These are phyloP conservation scores for Sipunculus nudus DNA, from an alignment of 2,888 invertebrate genomes.

Conservation along the genomic window DNA sequence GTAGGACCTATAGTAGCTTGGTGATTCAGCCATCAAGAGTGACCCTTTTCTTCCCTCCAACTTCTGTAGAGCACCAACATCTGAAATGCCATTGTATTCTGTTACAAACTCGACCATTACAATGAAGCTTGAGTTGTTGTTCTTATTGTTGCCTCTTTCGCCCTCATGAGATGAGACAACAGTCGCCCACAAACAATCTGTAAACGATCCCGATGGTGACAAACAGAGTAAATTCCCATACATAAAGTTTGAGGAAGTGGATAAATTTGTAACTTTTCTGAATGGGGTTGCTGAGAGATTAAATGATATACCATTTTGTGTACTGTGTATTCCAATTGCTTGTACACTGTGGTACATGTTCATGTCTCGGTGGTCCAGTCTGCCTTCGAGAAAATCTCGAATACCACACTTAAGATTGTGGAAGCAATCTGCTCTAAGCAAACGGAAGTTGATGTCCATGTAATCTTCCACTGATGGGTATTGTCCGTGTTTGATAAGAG, in stretches of 20 bases:
- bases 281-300: slow-evolving; percentile 16
- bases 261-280: slow-evolving; percentile 19
- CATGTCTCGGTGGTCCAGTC: slow-evolving; percentile 30
- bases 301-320: slow-evolving; percentile 9
- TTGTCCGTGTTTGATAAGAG: slow-evolving; percentile 2
- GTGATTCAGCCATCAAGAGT: slow-evolving; percentile 76
- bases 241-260: slow-evolving; percentile 17
- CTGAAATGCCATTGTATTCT: slow-evolving; percentile 12
- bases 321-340: slow-evolving; percentile 12
- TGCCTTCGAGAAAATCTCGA: slow-evolving; percentile 10
- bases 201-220: slow-evolving; percentile 22
- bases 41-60: background rate
- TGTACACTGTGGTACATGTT: slow-evolving; percentile 20
- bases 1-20: slow-evolving; percentile 82
- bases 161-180: too few relatives aligned
- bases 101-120: slow-evolving; percentile 26
- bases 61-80: slow-evolving; percentile 2
- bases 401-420: slow-evolving; percentile 13
- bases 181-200: slow-evolving; percentile 33
- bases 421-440: slow-evolving; percentile 33
- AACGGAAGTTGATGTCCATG: slow-evolving; percentile 27
- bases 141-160: too few relatives aligned
- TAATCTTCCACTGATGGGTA: slow-evolving; percentile 23
- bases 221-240: slow-evolving; percentile 33
- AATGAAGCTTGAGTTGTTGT: too few relatives aligned